phyloP scores from a whole-genome alignment of 2,113 vertebrate genomes.

The Cynocephalus volans region DNA sequence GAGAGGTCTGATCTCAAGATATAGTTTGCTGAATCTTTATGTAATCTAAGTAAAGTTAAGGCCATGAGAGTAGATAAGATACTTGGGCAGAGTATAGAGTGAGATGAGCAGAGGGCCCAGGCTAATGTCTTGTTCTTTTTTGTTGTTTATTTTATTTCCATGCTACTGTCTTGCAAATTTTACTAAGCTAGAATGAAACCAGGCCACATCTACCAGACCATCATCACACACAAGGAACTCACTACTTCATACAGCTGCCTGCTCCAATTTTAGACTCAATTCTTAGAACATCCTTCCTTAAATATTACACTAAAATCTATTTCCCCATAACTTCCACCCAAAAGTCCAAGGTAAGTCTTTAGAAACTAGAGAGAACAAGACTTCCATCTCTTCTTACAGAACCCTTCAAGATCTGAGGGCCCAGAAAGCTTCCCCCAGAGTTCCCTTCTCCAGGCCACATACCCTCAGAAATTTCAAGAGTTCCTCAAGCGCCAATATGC shows the following conservation, averaged over 20 bases:
- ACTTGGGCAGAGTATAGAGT: neutral
- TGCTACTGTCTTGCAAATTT: neutral
- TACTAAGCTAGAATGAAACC: constrained; percentile 27
- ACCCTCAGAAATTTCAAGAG: neutral
- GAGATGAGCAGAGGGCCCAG: neutral
- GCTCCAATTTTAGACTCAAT: neutral
- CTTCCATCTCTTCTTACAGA: neutral
- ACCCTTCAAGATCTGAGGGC: constrained; percentile 18
- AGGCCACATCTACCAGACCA: neutral
- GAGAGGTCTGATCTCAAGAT: neutral
- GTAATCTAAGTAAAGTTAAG: constrained; percentile 49
- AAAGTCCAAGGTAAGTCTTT: neutral
- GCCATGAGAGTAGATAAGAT: neutral
- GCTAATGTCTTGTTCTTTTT: neutral
- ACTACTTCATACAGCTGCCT: neutral
- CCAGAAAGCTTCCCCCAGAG: neutral
- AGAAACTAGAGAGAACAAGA: constrained; percentile 58
- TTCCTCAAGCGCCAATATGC: neutral
- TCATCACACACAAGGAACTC: neutral
- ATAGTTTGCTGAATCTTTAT: neutral
- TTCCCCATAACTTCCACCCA: neutral
- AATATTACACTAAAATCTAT: constrained; percentile 4
- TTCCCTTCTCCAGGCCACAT: neutral
- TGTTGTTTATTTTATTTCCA: neutral
- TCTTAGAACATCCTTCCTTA: constrained; percentile 44